Conservation (phyloP, 1,140 invertebrate species). For the Rhopalosiphum padi region DNA sequence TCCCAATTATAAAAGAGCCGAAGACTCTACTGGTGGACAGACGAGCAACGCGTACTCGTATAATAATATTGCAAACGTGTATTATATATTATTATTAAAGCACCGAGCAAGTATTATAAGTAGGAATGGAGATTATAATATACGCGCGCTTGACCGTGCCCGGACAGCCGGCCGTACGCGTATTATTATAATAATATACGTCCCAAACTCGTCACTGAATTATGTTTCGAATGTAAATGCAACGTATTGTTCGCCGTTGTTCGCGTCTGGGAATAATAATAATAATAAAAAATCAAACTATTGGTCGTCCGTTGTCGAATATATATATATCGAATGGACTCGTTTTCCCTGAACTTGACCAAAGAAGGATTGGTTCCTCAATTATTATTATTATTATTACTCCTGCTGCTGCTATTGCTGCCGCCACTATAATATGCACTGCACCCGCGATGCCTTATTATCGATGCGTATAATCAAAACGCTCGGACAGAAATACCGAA, state of each 20-base stretch:
- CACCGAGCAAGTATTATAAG: background rate
- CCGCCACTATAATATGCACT: background rate
- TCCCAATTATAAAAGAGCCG: background rate
- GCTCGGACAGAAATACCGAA: background rate
- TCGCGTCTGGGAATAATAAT: background rate
- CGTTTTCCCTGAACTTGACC: constrained; percentile 45
- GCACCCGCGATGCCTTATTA: background rate
- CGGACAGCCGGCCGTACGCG: background rate
- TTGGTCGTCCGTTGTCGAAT: background rate
- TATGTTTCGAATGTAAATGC: constrained; percentile 40
- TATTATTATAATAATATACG: constrained; percentile 38
- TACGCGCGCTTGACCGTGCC: background rate
- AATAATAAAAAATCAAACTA: background rate
- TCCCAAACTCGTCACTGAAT: constrained; percentile 36
- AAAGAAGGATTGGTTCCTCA: constrained; percentile 51
- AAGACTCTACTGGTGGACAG: background rate
- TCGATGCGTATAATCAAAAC: constrained; percentile 27
- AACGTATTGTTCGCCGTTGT: background rate
- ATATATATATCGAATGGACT: background rate
- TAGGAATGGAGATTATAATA: background rate
- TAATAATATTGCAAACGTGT: background rate
- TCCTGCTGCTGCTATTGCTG: background rate
- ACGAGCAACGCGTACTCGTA: background rate
- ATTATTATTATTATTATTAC: constrained; percentile 23
- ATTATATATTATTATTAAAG: background rate